Evolutionary conservation across 2,113 vertebrate genomes (phyloP), one percentile per base, ranked within the genome.

Genomic region (Pyxicephalus adspersus): DNA sequence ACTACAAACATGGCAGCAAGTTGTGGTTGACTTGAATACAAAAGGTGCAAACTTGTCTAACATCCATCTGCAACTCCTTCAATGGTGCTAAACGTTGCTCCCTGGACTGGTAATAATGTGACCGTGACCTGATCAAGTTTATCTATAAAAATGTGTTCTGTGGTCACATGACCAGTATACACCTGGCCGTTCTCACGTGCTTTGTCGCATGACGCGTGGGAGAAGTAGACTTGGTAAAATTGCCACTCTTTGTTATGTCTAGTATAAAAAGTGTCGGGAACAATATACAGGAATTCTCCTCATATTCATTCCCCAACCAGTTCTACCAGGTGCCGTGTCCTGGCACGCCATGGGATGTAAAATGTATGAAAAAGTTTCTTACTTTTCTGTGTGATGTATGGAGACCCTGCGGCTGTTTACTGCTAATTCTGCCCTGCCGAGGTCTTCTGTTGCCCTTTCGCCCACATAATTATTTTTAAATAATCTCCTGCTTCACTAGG

Each of bases 321-420:
- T 77, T 54, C 8, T 4, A 20, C 61, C 38, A 65, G 45, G 45
- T 54, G 45, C 25, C 0, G 1, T 64, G 75, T 65, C 63, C 28
- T 54, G 75, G 75, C 75, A 64, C 6, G 75, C 22, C 17, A 20
- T 8, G 75, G 63, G 63, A 64, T 20, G 38, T 26, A 28, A 76
- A 20, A n/a, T n/a, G n/a, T 7, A 52, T 20, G 9, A 13, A 15
- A 22, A 8, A 19, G 3, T 0, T 51, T 51, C 25, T 9, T 9
- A 34, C 16, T 64, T 22, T 3, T 25, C 7, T 63, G 38, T 38
- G 8, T 45, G n/a, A 23, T 7, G 64, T 34, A 31, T 29, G 31
- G 34, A 20, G 23, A 17, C 19, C 16, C 19, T n/a, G 57, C 16
- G 57, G 19, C 20, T 60, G 22, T 60, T 60, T 22, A 60, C 20